Percentiles rank a stretch among this genome's conserved stretches.
phyloP scores from a whole-genome alignment of 1,140 invertebrate genomes.

The Phenacoccus solenopsis region DNA sequence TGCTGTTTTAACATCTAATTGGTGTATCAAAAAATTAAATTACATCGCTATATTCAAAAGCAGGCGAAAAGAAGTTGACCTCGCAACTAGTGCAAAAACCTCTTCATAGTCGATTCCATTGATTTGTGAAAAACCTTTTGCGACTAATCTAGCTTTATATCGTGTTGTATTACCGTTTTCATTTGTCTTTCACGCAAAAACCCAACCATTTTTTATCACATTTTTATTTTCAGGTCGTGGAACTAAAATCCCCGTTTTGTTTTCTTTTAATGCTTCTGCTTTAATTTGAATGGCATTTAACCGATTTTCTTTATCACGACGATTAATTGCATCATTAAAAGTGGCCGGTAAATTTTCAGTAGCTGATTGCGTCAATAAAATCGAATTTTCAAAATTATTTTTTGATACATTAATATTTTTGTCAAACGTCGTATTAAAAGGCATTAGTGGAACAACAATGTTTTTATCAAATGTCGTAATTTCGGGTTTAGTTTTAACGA shows the following conservation, averaged over 20 bases:
- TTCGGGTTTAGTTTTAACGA: not conserved
- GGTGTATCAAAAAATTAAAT: constrained; percentile 29
- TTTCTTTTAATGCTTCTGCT: constrained; percentile 30
- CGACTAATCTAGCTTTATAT: constrained; percentile 36
- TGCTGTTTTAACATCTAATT: constrained; percentile 21
- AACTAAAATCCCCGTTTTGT: constrained; percentile 32
- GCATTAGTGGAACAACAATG: not conserved
- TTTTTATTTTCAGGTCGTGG: constrained; percentile 27
- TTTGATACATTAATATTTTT: not conserved
- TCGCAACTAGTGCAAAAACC: constrained; percentile 31
- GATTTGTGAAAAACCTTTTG: constrained; percentile 34
- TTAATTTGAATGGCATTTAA: constrained; percentile 32
- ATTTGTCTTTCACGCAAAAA: constrained; percentile 32
- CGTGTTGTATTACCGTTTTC: constrained; percentile 26
- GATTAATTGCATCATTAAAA: not conserved
- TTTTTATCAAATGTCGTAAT: constrained; percentile 1
- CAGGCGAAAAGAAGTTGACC: constrained; percentile 30
- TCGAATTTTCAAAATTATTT: not conserved
- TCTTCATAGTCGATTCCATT: constrained; percentile 31
- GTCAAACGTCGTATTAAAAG: not conserved
- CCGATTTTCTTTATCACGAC: constrained; percentile 26
- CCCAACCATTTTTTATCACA: constrained; percentile 31
- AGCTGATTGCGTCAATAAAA: not conserved
- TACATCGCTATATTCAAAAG: constrained; percentile 31
- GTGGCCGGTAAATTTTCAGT: not conserved